phyloP scores from a whole-genome alignment of 2,888 invertebrate genomes.

The Cactoblastis cactorum region DNA sequence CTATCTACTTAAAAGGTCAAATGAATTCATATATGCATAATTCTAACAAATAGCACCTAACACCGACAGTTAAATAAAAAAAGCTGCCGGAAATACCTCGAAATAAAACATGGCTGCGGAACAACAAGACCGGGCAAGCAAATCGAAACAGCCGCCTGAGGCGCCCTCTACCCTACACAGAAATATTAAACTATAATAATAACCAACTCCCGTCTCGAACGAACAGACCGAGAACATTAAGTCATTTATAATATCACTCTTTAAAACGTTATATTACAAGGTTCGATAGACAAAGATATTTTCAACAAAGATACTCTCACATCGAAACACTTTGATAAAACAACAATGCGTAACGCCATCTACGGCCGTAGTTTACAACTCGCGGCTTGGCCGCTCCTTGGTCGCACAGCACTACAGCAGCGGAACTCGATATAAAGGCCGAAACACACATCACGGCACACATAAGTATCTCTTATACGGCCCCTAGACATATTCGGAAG shows the following conservation, averaged over 20 bases:
- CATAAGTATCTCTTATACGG: too few relatives aligned
- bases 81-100: constrained; percentile 33
- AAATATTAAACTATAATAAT: constrained; percentile 41
- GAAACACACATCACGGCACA: too few relatives aligned
- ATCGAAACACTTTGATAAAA: constrained; percentile 51
- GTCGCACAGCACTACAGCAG: too few relatives aligned
- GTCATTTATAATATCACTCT: constrained; percentile 54
- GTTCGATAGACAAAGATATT: constrained; percentile 55
- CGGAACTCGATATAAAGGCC: too few relatives aligned
- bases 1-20: not conserved
- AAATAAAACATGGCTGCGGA: constrained; percentile 47
- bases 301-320: constrained; percentile 62
- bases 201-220: constrained; percentile 36
- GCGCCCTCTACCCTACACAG: constrained; percentile 36
- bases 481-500: too few relatives aligned
- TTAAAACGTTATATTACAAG: constrained; percentile 60
- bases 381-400: constrained; percentile 26
- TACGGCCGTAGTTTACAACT: constrained; percentile 41
- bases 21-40: constrained; percentile 24
- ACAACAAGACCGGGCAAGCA: constrained; percentile 58
- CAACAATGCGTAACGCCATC: constrained; percentile 37
- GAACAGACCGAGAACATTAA: constrained; percentile 43
- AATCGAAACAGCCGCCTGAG: constrained; percentile 38
- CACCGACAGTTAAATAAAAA: constrained; percentile 37
- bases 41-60: constrained; percentile 68